Conservation (phyloP, 2,113 vertebrate genomes). For the Oreocharis arfaki region DNA sequence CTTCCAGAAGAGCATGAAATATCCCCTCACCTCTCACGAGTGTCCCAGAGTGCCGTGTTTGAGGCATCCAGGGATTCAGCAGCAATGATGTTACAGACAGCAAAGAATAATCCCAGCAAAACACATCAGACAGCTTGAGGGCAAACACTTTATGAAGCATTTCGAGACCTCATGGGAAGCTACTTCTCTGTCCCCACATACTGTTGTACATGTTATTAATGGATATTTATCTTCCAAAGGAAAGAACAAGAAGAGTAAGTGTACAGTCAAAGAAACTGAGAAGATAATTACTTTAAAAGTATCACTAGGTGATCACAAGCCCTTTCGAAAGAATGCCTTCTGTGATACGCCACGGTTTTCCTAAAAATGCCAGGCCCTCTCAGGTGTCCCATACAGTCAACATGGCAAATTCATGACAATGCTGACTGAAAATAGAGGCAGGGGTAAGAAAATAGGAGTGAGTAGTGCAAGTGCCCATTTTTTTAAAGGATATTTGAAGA, state of each 20-base stretch:
- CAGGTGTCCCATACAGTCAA: not conserved
- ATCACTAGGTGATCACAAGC: not conserved
- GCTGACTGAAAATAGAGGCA: not conserved
- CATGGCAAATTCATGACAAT: not conserved
- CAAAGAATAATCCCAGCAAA: not conserved
- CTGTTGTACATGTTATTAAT: not conserved
- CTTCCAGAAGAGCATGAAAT: not conserved
- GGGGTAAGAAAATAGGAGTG: not conserved
- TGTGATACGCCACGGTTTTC: not conserved
- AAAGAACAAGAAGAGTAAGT: not conserved
- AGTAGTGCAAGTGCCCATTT: not conserved
- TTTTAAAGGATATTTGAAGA: not conserved
- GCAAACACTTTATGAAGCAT: not conserved
- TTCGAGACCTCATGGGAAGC: not conserved
- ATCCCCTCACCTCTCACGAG: not conserved
- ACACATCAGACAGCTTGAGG: not conserved
- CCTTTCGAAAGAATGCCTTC: not conserved
- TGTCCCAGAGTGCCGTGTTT: fast-evolving
- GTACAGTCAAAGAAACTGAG: not conserved
- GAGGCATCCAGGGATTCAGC: not conserved
- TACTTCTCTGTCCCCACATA: not conserved
- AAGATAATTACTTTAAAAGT: not conserved
- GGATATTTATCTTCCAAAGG: not conserved
- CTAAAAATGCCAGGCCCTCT: not conserved
- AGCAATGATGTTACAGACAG: not conserved